Base-by-base conservation (phyloP, 2,113 vertebrate genomes). In the Urocolius indicus region DNA sequence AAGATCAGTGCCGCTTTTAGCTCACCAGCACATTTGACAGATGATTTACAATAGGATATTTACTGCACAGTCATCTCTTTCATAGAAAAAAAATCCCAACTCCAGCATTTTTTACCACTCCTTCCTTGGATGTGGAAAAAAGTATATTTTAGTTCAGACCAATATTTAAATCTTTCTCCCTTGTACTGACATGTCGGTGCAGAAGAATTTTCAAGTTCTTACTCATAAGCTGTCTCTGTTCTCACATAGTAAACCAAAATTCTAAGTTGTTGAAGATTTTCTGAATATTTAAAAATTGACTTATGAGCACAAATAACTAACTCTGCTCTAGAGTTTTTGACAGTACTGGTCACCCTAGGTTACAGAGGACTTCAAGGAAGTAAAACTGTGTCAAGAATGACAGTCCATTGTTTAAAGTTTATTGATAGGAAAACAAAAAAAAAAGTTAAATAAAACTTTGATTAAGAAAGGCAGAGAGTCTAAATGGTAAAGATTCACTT, bases 21-120 rank as follows among this genome's bases (percentile, higher is more conserved):
- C 54, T 91, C 67, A 32, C 69, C 71, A 55, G 26, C 57, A 91
- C 26, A 90, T 88, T 74, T 92, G 59, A 22, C 54, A 93, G 71
- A 34, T 91, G 62, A 89, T 84, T 91, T 93, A 89, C 80, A 82
- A 43, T 69, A 69, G 36, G 22, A 23, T 93, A 75, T 93, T 95
- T 94, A 73, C 46, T 90, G 32, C 58, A 57, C 11, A 76, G 51
- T 66, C 27, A 82, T 87, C 27, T 87, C 46, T 89, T 59, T 79
- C 30, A 36, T 38, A 41, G 74, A 85, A 90, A 32, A 90, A 32
- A 91, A 76, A 69, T 96, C 19, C n/a, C 10, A 27, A 18, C n/a
- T 91, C 62, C 22, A n/a, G 23, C 29, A 30, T 69, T 82, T 91
- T 91, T 80, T 85, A 65, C 69, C 43, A 55, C 30, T 78, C 43